phyloP scores from a whole-genome alignment of 1,140 invertebrate genomes.

The Gonatopus flavifemur region DNA sequence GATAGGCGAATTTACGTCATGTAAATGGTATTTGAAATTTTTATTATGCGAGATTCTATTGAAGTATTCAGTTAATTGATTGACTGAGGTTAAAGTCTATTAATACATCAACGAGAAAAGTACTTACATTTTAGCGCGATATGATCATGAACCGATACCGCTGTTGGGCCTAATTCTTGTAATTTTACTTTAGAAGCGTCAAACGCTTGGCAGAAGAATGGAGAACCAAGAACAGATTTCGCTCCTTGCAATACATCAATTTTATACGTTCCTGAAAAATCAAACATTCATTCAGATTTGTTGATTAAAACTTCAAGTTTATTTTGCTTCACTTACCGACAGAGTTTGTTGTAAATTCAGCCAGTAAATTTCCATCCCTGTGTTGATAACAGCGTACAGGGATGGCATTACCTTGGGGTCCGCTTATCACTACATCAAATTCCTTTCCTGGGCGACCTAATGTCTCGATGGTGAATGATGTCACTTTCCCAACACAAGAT shows the following conservation, averaged over 20 bases:
- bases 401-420: conserved; percentile 86
- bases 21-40: too few relatives aligned
- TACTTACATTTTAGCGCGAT: conserved; percentile 79
- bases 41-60: too few relatives aligned
- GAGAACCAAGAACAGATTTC: conserved; percentile 90
- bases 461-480: conserved; percentile 87
- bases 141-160: conserved; percentile 80
- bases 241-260: conserved; percentile 91
- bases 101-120: too few relatives aligned
- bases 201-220: conserved; percentile 93
- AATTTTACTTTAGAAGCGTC: conserved; percentile 80
- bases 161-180: conserved; percentile 74
- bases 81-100: too few relatives aligned
- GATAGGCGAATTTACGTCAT: too few relatives aligned
- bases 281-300: conserved; percentile 8
- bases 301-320: too few relatives aligned
- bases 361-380: conserved; percentile 88
- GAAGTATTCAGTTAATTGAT: too few relatives aligned
- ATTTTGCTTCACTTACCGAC: conserved; percentile 56
- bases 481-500: conserved; percentile 74
- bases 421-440: conserved; percentile 87
- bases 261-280: conserved; percentile 67
- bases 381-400: conserved; percentile 94
- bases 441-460: conserved; percentile 81
- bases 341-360: conserved; percentile 86